Base-by-base conservation (phyloP, 1,140 invertebrate genomes). In the Scaptomyza hsui region DNA sequence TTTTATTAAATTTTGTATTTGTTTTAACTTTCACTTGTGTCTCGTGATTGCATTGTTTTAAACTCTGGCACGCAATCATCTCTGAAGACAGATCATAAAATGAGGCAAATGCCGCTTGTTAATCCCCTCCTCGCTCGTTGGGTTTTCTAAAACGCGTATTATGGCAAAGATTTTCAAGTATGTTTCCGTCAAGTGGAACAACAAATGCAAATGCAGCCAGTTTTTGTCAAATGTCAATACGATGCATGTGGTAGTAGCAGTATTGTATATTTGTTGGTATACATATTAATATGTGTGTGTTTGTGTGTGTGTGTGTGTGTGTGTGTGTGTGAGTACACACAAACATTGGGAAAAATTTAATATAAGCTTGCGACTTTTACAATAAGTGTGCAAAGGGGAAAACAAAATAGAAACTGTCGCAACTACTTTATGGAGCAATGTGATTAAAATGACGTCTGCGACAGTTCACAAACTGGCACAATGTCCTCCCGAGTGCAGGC, bases 151-250 rank as follows among this genome's bases (percentile, higher is more conserved):
- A 55, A 16, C 52, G 47, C 57, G 16, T 48, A 37, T 47, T 42
- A 67, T 68, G 71, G 75, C 53, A 71, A 64, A 79, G 60, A 76
- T 78, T 86, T 75, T 85, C 80, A 85, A 85, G 80, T 85, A 76
- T 42, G 78, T 56, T 57, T 51, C 48, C 48, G 48, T 73, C 57
- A 74, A 74, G 72, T 74, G 67, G 39, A 44, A 39, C 64, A 49
- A 42, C 63, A 71, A 82, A 82, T 74, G 77, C 77, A 82, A 82
- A 82, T 82, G 74, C 60, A 64, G 78, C 64, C 63, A 61, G 59
- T 59, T 74, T 71, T 75, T 72, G 15, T 37, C 44, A 42, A 21
- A 32, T 57, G 35, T 65, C 61, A 68, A 83, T 60, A 83, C 61
- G 41, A 29, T 48, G 18, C 29, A 47, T 29, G n/a, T 24, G 4